Base-by-base conservation (phyloP, 2,797 vertebrate genomes). In the Lindbergichthys nudifrons region DNA sequence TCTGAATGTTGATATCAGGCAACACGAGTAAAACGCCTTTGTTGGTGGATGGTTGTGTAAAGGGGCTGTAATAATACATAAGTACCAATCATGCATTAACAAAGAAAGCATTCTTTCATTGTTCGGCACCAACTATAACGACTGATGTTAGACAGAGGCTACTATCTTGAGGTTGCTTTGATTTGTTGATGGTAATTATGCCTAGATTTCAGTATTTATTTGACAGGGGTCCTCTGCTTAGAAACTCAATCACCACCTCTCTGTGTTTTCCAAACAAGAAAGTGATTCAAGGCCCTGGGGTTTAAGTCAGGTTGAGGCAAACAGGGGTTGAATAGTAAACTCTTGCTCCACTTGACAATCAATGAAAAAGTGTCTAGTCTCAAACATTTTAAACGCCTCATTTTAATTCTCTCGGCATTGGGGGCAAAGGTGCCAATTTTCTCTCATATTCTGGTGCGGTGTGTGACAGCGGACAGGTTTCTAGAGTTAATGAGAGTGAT, bases 401-500 rank as follows among this genome's bases (percentile, higher is more conserved):
- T 84, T 81, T 73, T 5, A 70, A 89, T 92, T 87, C 70, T 67
- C 52, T 48, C 47, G 57, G 77, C 75, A 51, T 48, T 21, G 7
- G 47, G 84, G 48, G 69, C 82, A 87, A 73, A 86, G 80, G 79
- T 81, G 77, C 67, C 77, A 73, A 75, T 89, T 89, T 82, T 59
- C 52, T 66, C 41, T 89, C 87, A 86, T 86, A 90, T 88, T 91
- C 80, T 65, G 86, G 76, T 65, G 54, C 23, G 9, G 65, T 87
- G 84, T 90, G 76, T 84, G 90, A 91, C 88, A 86, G 82, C 48
- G 59, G 73, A 89, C 69, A 76, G 58, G 69, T 42, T 73, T 57
- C 83, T 66, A 74, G 70, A 79, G 72, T 77, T 88, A 91, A 91
- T 92, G 76, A 85, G 77, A 82, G 70, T 47, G 68, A 81, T 73